Evolutionary conservation across 2,888 invertebrate genomes (phyloP), one percentile per base, ranked within the genome.

Genomic region (Nemotelus pantherinus): DNA sequence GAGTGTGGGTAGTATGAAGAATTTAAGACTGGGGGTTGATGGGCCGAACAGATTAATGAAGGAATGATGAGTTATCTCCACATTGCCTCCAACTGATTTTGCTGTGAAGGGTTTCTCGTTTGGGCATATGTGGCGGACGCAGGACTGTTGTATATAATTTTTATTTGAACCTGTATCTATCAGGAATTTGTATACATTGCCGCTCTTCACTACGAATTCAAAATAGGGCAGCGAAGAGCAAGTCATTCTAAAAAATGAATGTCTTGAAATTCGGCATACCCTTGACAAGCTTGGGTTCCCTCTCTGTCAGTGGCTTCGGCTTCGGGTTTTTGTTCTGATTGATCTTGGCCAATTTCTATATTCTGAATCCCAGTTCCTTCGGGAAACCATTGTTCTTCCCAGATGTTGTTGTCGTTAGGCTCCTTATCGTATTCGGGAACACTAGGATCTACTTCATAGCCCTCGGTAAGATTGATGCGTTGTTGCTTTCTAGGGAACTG

Each of bases 211-310:
- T 45, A 60, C 76, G 10, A 76, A 71, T 67, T 81, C 79, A 44
- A 81, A 71, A 53, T 81, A 81, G 0, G 81, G 81, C 47, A 81
- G 58, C 45, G 80, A 80, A 79, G 80, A 81, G 78, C 70, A 43
- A 0, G 43, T 80, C 79, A 80, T 10, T 74, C 80, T 81, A 80
- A 81, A 81, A 81, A 81, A 81, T 80, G 47, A 47, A 80, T 65
- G 44, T 80, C 77, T 10, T 76, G 60, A 25, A 60, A 60, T 41
- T 60, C 60, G 41, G 25, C 57, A 25, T 6, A 25, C 3, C 25
- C 57, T 7, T 57, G 57, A 25, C n/a, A 6, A 57, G 57, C 57
- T 3, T 57, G 10, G 10, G 2, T 7, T 3, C 9, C 57, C n/a
- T 57, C 25, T 57, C 57, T 3, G 57, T 57, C n/a, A 25, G 25